Base-by-base conservation (phyloP, 2,888 invertebrate species). In the Agrotis ipsilon region DNA sequence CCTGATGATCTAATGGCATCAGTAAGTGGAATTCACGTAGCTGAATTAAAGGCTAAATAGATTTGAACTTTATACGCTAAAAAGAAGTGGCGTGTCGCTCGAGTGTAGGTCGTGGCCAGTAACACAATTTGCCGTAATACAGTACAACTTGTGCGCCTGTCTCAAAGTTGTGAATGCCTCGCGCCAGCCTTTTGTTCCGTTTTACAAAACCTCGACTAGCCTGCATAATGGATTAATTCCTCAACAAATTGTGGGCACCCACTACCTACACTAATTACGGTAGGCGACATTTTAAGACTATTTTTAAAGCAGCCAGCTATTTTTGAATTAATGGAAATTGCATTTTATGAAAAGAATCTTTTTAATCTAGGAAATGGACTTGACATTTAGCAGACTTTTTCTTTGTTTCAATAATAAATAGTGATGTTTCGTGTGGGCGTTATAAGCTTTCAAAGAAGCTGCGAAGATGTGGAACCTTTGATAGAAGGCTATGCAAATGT, bases 191-290 rank as follows among this genome's bases (percentile, higher is more conserved):
- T 75, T 81, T 81, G 75, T 81, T 76, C 57, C 67, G 73, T 79
- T 78, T 54, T 59, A 80, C 59, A 69, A 64, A 80, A 72, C 72
- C 64, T 66, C 67, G 43, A 27, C 67, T 61, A 61, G 68, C 64
- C 73, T 68, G 72, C 78, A 78, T 75, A 82, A 83, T 85, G 76
- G 78, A 84, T 79, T 83, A 77, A 84, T 79, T 84, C 67, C 61
- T 67, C 62, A 68, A 74, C 62, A 51, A 79, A 75, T 72, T 72
- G 75, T 65, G 24, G 64, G 65, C 69, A 54, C 72, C 51, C 21
- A 61, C 63, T 68, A 49, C 57, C 24, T 19, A 61, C 70, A 72
- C 71, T 80, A 72, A 72, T 73, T 77, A 78, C 58, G 32, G 54
- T 32, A 24, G 21, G 18, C 60, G 65, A 57, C 60, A 39, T 76